Evolutionary conservation across 1,140 invertebrate species (phyloP).

Genomic region (Bombus pascuorum): DNA sequence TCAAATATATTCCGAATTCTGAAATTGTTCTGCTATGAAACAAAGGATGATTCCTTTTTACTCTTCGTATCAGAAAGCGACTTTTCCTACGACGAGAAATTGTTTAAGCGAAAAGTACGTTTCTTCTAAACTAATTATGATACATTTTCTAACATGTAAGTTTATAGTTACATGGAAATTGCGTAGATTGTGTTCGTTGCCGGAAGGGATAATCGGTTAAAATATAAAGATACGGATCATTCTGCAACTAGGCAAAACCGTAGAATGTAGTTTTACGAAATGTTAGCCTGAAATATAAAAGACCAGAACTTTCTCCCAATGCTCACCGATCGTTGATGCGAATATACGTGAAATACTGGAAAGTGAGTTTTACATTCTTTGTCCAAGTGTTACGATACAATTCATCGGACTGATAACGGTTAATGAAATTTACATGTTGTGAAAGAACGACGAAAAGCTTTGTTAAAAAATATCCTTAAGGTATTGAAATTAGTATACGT

Average conservation of each 20-base stretch:
- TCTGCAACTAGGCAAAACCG: slow-evolving; percentile 1
- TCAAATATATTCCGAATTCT: neutral
- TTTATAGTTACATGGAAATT: slow-evolving; percentile 16
- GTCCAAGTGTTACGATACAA: neutral
- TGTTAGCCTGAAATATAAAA: slow-evolving; percentile 17
- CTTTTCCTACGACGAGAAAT: neutral
- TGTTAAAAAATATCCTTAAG: neutral
- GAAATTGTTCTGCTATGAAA: neutral
- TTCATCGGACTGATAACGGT: neutral
- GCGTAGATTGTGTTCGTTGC: slow-evolving; percentile 1
- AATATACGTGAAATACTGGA: slow-evolving; percentile 42
- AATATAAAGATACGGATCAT: neutral
- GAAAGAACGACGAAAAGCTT: neutral
- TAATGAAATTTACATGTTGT: neutral
- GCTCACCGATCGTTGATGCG: neutral
- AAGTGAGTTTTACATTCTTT: slow-evolving; percentile 24
- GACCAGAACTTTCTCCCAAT: slow-evolving; percentile 40
- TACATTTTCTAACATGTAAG: neutral
- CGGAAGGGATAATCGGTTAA: neutral
- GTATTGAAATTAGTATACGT: neutral
- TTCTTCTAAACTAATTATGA: neutral
- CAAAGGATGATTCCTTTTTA: neutral
- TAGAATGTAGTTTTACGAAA: slow-evolving; percentile 33
- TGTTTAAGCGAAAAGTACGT: neutral
- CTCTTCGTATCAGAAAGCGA: neutral